A percentile compares a stretch with the other conserved stretches of the same genome.
Evolutionary conservation across 1,140 invertebrate species (phyloP).

Genomic region (Orchesella cincta): DNA sequence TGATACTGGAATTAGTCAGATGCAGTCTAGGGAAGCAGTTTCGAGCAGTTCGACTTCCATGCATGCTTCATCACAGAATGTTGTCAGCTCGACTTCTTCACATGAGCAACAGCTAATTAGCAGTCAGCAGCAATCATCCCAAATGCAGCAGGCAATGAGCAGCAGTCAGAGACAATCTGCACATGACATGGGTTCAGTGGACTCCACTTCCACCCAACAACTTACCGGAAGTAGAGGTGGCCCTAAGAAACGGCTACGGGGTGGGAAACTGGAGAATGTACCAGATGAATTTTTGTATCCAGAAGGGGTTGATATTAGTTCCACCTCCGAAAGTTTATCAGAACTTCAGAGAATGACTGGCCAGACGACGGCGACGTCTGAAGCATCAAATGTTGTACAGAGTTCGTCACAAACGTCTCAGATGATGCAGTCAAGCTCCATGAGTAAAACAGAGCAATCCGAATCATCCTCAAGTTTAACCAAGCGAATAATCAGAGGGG

Average conservation of each 20-base stretch:
- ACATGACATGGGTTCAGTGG: background rate
- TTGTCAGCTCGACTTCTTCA: background rate
- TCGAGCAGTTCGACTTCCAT: background rate
- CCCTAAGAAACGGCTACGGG: conserved; percentile 33
- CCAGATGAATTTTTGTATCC: conserved; percentile 46
- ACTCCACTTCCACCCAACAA: background rate
- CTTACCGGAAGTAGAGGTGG: background rate
- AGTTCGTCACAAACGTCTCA: background rate
- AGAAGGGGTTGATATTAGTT: conserved; percentile 18
- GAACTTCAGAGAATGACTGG: background rate
- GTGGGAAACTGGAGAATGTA: conserved; percentile 44
- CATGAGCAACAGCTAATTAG: background rate
- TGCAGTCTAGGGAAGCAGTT: background rate
- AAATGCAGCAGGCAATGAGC: background rate
- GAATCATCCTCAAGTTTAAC: background rate
- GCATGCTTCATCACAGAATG: background rate
- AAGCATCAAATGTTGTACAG: background rate
- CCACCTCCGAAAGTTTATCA: conserved; percentile 1
- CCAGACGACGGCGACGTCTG: background rate
- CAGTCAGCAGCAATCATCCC: background rate
- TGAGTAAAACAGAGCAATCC: background rate
- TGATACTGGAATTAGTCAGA: no score
- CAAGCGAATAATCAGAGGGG: background rate
- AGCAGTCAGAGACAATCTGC: background rate
- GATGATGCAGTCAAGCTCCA: background rate